Evolutionary conservation across 2,797 vertebrate species (phyloP).

Genomic region (Pseudopleuronectes americanus): DNA sequence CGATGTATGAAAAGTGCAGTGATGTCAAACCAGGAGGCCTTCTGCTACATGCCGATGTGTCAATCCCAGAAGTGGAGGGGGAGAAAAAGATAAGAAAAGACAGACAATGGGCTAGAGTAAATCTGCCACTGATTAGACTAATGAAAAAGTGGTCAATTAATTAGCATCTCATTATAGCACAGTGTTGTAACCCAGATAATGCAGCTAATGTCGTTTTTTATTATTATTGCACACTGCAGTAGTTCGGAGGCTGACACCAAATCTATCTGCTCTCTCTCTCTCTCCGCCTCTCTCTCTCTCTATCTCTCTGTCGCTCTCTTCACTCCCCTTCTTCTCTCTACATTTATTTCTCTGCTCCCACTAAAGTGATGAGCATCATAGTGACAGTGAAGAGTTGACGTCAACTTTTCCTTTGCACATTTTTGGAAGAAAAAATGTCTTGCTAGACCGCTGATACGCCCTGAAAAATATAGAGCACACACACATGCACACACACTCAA

Average conservation of each 20-base stretch:
- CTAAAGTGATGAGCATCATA: neutral
- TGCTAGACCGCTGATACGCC: neutral
- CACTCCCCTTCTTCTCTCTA: slow-evolving; percentile 6
- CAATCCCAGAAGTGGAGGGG: slow-evolving; percentile 51
- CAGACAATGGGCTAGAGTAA: slow-evolving; percentile 55
- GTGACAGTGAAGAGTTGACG: neutral
- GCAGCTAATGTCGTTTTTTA: slow-evolving; percentile 57
- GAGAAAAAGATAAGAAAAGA: slow-evolving; percentile 55
- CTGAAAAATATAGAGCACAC: neutral
- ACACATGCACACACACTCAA: neutral
- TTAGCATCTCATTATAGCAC: slow-evolving; percentile 75
- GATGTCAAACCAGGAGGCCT: slow-evolving; percentile 57
- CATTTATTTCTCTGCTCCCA: slow-evolving; percentile 26
- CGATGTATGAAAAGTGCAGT: slow-evolving; percentile 46
- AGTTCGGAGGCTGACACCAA: slow-evolving; percentile 50
- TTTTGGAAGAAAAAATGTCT: neutral
- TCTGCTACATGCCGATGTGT: slow-evolving; percentile 58
- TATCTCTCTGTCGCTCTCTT: neutral
- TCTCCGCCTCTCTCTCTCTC: neutral
- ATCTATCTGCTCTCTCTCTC: slow-evolving; percentile 31
- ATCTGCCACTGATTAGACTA: slow-evolving; percentile 70
- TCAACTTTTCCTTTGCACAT: neutral
- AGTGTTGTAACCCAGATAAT: slow-evolving; percentile 67
- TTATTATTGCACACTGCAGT: slow-evolving; percentile 50
- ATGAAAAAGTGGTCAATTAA: slow-evolving; percentile 74